Conservation (phyloP, 2,888 invertebrate species). For the Leucophenga maculata region DNA sequence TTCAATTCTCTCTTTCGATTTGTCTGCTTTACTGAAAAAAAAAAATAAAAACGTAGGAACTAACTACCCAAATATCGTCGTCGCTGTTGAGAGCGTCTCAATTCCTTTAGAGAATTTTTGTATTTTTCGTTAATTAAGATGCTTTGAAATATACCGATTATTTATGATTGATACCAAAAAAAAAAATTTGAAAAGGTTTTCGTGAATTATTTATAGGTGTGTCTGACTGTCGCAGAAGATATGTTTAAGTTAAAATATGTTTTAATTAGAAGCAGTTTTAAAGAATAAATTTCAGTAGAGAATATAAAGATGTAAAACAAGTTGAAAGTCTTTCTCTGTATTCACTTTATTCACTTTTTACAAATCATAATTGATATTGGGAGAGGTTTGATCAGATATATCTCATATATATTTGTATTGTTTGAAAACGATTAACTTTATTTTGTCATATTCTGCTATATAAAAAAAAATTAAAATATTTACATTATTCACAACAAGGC, state of each 20-base stretch:
- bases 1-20: not conserved
- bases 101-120: not conserved
- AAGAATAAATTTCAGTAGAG: not conserved
- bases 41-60: too few species aligned
- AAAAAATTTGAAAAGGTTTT: not conserved
- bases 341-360: too few species aligned
- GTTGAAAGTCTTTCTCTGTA: too few species aligned
- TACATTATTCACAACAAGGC: too few species aligned
- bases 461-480: too few species aligned
- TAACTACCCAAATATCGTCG: conserved; percentile 15
- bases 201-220: not conserved
- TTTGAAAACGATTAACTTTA: too few species aligned
- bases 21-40: not conserved
- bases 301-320: too few species aligned
- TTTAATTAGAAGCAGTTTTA: not conserved
- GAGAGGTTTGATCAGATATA: too few species aligned
- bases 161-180: conserved; percentile 15
- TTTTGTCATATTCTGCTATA: too few species aligned
- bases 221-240: not conserved
- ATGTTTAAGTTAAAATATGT: not conserved
- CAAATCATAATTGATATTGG: too few species aligned
- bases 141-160: conserved; percentile 30
- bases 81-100: conserved; percentile 1
- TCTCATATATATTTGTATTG: too few species aligned
- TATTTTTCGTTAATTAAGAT: conserved; percentile 20